Evolutionary conservation across 2,113 vertebrate genomes (phyloP).

Genomic region (Pelecanoides urinatrix): DNA sequence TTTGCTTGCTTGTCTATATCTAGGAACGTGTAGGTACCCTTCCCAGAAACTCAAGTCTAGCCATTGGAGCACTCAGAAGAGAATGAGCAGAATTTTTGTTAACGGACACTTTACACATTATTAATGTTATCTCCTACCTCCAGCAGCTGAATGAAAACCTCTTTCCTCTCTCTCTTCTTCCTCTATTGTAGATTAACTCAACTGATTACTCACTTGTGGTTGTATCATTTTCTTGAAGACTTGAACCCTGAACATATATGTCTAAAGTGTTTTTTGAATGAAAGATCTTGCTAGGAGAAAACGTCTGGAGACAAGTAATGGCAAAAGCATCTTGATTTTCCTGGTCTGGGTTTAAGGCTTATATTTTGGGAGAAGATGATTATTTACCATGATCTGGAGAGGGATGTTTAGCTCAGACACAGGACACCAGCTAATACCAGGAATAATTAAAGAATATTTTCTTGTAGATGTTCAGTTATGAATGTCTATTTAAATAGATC

Average conservation of each 20-base stretch:
- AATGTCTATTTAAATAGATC: background rate
- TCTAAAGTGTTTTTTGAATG: background rate
- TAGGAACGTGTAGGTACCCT: background rate
- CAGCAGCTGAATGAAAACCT: background rate
- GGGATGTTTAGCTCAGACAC: background rate
- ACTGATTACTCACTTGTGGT: background rate
- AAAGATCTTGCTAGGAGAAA: background rate
- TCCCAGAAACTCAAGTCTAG: background rate
- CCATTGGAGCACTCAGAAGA: background rate
- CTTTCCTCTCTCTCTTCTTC: background rate
- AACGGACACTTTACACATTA: background rate
- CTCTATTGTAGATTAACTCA: background rate
- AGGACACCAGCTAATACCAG: background rate
- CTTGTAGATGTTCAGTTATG: background rate
- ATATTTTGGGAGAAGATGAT: background rate
- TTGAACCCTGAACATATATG: background rate
- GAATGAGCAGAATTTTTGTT: background rate
- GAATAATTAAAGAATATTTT: background rate
- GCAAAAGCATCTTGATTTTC: background rate
- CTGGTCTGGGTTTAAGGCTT: background rate
- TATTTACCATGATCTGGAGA: background rate
- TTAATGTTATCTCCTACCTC: background rate
- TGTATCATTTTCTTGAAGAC: background rate
- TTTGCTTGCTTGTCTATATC: background rate
- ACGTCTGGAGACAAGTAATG: background rate